Evolutionary conservation across 2,797 vertebrate species (phyloP).

Genomic region (Luscinia megarhynchos): DNA sequence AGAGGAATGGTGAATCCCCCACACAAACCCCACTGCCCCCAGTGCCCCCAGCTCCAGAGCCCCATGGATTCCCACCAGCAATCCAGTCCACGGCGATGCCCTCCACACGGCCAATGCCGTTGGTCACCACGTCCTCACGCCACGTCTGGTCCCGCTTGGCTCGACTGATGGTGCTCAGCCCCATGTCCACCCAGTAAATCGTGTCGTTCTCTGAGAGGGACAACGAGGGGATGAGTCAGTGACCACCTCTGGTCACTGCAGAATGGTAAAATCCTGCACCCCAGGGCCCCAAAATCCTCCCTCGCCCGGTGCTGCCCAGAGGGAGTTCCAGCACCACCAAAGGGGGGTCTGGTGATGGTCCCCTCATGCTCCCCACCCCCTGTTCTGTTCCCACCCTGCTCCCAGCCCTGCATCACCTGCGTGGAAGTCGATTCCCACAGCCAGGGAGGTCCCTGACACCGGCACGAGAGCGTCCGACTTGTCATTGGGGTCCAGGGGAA

Average conservation of each 20-base stretch:
- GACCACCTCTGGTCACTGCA: not conserved
- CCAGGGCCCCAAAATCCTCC: accelerated
- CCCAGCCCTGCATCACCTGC: constrained; percentile 81
- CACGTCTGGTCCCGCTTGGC: constrained; percentile 97
- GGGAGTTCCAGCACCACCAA: not conserved
- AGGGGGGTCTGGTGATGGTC: not conserved
- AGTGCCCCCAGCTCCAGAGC: not conserved
- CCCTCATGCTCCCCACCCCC: accelerated
- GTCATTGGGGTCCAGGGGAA: constrained; percentile 93
- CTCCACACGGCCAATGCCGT: constrained; percentile 94
- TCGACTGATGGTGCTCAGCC: constrained; percentile 95
- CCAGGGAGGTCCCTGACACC: constrained; percentile 93
- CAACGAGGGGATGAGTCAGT: not conserved
- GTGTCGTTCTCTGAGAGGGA: constrained; percentile 89
- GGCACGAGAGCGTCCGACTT: constrained; percentile 96
- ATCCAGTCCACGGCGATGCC: constrained; percentile 98
- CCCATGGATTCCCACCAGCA: constrained; percentile 80
- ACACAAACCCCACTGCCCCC: accelerated
- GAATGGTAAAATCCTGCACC: not conserved
- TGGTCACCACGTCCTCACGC: constrained; percentile 96
- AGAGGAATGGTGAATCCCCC: accelerated
- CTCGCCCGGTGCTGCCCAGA: accelerated
- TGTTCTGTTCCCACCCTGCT: not conserved
- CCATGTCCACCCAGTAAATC: constrained; percentile 99
- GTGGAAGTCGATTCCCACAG: constrained; percentile 96